phyloP scores from a whole-genome alignment of 1,140 invertebrate genomes.

The Ephestia elutella region DNA sequence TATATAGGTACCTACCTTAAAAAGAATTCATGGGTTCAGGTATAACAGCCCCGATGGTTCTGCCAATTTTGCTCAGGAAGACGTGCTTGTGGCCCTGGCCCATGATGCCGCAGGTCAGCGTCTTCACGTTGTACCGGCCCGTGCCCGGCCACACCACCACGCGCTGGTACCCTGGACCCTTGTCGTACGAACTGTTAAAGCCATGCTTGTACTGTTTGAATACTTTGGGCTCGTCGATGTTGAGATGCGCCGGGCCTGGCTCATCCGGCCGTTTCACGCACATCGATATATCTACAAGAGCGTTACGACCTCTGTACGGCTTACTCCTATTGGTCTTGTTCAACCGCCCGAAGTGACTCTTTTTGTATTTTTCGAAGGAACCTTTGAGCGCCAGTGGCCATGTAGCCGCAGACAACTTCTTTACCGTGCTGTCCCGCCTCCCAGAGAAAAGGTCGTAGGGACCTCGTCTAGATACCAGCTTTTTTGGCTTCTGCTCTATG shows the following conservation, averaged over 20 bases:
- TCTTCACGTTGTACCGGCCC: slow-evolving; percentile 41
- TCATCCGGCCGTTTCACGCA: slow-evolving; percentile 36
- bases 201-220: slow-evolving; percentile 43
- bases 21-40: slow-evolving; percentile 55
- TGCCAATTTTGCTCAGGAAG: slow-evolving; percentile 46
- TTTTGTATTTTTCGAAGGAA: slow-evolving; percentile 47
- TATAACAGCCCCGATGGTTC: slow-evolving; percentile 52
- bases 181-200: slow-evolving; percentile 60
- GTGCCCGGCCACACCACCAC: slow-evolving; percentile 55
- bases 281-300: slow-evolving; percentile 50
- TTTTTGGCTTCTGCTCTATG: slow-evolving; percentile 52
- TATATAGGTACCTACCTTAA: slow-evolving; percentile 17
- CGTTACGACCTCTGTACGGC: slow-evolving; percentile 45
- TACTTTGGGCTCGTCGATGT: slow-evolving; percentile 30
- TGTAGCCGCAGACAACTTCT: slow-evolving; percentile 36
- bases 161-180: slow-evolving; percentile 46
- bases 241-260: slow-evolving; percentile 44
- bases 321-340: slow-evolving; percentile 51
- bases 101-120: slow-evolving; percentile 25
- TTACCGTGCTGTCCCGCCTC: slow-evolving; percentile 43
- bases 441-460: slow-evolving; percentile 63
- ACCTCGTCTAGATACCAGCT: slow-evolving; percentile 48
- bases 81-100: slow-evolving; percentile 56
- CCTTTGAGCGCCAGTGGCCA: slow-evolving; percentile 52
- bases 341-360: slow-evolving; percentile 48